Base-by-base conservation (phyloP, 2,113 vertebrate species). In the Cyanistes caeruleus region DNA sequence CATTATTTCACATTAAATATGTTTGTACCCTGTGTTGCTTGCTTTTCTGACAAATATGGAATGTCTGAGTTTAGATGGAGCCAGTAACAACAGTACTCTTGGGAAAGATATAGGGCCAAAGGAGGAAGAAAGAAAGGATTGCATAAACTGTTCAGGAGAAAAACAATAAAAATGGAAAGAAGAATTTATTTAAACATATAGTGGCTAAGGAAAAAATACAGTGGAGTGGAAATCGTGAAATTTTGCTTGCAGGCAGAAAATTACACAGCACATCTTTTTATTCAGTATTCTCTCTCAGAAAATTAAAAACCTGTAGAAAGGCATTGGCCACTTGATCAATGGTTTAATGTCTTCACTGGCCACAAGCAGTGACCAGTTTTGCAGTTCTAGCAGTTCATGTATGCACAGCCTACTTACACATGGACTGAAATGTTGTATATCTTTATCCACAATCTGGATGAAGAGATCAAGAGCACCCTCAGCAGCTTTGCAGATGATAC, bases 1-100 rank as follows among this genome's bases (percentile, higher is more conserved):
- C 19, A n/a, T 77, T 59, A 83, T 92, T 93, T 87, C 30, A 35
- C 27, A 68, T 67, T 37, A 93, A 93, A 68, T 86, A 52, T 51
- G 33, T 70, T 90, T 88, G 55, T 70, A 72, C 21, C 82, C 39
- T 72, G 6, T 90, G 68, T 86, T 86, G 59, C 43, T 88, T 85
- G 62, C 11, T 94, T 72, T 92, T 86, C 48, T 93, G 46, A 65
- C 81, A 56, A 80, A 51, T 77, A 63, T 37, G 56, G 64, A 95
- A 89, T 23, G 46, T 70, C n/a, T 92, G 76, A 96, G 48, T 93
- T 90, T 92, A 62, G 74, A 62, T 39, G 30, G 82, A 80, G 59
- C 67, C 79, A 77, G 27, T 62, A 85, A 69, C 27, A 89, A 44
- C 4, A 9, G 22, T 62, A 58, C 60, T 70, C 80, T 86, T 59